Percentiles rank a stretch among this genome's conserved stretches.
Conservation (phyloP, 2,797 vertebrate species). For the Amazona finschi region DNA sequence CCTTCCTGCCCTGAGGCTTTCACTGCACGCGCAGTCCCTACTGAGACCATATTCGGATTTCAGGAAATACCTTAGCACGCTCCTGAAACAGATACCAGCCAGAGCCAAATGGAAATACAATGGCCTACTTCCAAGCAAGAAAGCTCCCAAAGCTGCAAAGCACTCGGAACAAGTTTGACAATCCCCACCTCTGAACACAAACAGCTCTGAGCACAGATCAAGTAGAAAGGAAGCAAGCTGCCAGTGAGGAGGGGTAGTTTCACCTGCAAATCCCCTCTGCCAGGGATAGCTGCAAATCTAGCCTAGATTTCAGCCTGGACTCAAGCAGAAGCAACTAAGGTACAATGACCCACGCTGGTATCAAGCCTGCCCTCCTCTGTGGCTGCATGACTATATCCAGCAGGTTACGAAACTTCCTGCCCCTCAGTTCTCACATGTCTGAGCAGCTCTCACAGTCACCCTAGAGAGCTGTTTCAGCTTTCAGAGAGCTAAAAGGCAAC, state of each 20-base stretch:
- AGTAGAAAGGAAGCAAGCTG: not conserved
- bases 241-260: accelerated
- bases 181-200: not conserved
- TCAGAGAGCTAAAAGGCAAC: not conserved
- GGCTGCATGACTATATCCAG: not conserved
- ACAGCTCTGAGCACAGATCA: not conserved
- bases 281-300: not conserved
- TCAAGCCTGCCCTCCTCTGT: not conserved
- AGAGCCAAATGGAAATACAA: not conserved
- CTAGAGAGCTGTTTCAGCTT: not conserved
- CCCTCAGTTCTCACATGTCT: not conserved
- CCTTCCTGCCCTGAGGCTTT: not conserved
- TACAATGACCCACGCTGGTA: not conserved
- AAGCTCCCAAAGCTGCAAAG: not conserved
- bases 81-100: not conserved
- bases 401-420: not conserved
- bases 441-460: not conserved
- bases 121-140: not conserved
- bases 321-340: not conserved
- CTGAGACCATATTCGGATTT: not conserved
- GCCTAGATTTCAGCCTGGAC: not conserved
- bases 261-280: not conserved
- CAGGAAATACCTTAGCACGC: not conserved
- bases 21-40: not conserved
- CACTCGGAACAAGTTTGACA: not conserved